Evolutionary conservation across 2,797 vertebrate species (phyloP).

Genomic region (Neoniphon sammara): DNA sequence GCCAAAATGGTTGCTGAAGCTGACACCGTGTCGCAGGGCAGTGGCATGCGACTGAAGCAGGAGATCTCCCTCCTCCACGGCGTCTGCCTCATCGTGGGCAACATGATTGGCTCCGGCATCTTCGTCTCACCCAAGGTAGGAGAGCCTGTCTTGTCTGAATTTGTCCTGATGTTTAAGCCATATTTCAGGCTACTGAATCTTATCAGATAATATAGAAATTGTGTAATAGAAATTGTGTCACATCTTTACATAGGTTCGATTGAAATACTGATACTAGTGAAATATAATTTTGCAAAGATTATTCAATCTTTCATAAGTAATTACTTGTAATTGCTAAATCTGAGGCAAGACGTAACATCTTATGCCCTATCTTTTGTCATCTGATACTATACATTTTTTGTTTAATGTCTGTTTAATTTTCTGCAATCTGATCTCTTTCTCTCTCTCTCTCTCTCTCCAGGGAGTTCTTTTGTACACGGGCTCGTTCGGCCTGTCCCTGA

Average conservation of each 20-base stretch:
- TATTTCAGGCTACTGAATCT: no score
- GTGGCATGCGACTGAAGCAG: conserved; percentile 81
- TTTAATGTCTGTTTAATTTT: not conserved
- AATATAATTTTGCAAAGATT: no score
- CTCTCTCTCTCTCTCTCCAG: conserved; percentile 52
- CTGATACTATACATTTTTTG: not conserved
- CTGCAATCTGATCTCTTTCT: not conserved
- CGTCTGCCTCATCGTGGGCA: conserved; percentile 86
- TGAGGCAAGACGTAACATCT: no score
- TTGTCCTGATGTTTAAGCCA: no score
- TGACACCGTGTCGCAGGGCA: conserved; percentile 64
- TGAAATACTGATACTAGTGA: not conserved
- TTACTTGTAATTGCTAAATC: no score
- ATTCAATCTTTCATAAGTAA: no score
- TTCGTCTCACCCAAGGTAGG: conserved; percentile 84
- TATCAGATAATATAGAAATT: not conserved
- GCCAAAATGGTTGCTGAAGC: conserved; percentile 71
- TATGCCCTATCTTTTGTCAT: not conserved
- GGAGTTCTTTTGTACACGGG: conserved; percentile 83
- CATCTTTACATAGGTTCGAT: not conserved
- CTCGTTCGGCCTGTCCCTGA: conserved; percentile 84
- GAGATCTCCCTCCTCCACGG: conserved; percentile 87
- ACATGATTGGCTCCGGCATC: conserved; percentile 88
- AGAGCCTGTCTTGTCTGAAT: not conserved
- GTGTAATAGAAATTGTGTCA: not conserved